Evolutionary conservation across 2,113 vertebrate genomes (phyloP).

Genomic region (Ophthalmolycus amberensis): DNA sequence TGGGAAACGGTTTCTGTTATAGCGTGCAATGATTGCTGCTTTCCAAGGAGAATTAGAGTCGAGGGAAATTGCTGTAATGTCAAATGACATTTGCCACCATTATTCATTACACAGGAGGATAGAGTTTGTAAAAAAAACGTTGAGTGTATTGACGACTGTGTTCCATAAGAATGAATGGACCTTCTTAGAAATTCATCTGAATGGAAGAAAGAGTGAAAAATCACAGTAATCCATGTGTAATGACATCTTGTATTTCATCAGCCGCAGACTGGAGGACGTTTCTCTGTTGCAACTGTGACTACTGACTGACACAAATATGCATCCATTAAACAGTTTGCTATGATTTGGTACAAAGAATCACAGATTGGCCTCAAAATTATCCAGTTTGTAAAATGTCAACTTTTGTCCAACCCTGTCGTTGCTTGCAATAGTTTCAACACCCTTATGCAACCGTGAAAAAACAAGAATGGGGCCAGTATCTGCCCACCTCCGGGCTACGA

Average conservation of each 20-base stretch:
- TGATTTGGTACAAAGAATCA: background rate
- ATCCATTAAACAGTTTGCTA: background rate
- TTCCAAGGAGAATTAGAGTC: slow-evolving; percentile 72
- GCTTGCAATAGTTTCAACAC: background rate
- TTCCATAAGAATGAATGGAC: slow-evolving; percentile 2
- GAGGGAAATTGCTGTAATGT: slow-evolving; percentile 55
- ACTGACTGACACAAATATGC: slow-evolving; percentile 1
- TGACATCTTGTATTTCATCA: slow-evolving; percentile 7
- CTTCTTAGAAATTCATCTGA: slow-evolving; percentile 12
- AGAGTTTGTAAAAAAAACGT: slow-evolving; percentile 31
- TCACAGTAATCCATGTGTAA: slow-evolving; percentile 9
- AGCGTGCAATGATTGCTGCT: slow-evolving; percentile 33
- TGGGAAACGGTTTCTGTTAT: slow-evolving; percentile 43
- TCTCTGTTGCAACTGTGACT: background rate
- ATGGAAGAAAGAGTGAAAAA: slow-evolving; percentile 26
- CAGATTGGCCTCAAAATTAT: background rate
- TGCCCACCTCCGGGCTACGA: background rate
- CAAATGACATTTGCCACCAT: slow-evolving; percentile 46
- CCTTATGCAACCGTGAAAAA: background rate
- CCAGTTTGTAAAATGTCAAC: background rate
- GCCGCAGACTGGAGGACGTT: slow-evolving; percentile 1
- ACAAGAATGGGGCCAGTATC: background rate
- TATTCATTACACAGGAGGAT: slow-evolving; percentile 48
- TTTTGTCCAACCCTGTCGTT: too few relatives aligned
- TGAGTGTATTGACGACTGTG: slow-evolving; percentile 12